Percentiles rank a stretch among this genome's conserved stretches.
phyloP scores from a whole-genome alignment of 2,113 vertebrate genomes.

The Ciconia boyciana region DNA sequence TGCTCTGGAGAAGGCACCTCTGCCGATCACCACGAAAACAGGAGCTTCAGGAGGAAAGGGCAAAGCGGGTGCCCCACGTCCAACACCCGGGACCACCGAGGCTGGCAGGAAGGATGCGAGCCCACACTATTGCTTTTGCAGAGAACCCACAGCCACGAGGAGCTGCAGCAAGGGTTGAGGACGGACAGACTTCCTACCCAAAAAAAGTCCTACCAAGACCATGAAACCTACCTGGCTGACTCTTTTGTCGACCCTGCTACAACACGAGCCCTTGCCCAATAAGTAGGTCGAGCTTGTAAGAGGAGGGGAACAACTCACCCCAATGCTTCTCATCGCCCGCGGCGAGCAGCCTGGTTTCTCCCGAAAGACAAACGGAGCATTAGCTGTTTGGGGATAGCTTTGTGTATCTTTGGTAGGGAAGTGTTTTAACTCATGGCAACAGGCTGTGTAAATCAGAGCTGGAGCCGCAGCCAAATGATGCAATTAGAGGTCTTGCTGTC shows the following conservation, averaged over 20 bases:
- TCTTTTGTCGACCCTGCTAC: not conserved
- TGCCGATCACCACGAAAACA: accelerated
- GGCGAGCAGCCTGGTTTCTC: not conserved
- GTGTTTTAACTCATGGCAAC: slow-evolving; percentile 49
- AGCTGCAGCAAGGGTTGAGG: not conserved
- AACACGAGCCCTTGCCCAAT: not conserved
- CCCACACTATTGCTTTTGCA: not conserved
- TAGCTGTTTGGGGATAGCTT: slow-evolving; percentile 17
- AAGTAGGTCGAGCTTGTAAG: not conserved
- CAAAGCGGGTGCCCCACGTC: not conserved
- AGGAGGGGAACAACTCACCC: not conserved
- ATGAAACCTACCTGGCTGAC: not conserved
- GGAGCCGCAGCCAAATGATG: slow-evolving; percentile 57
- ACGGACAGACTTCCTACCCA: not conserved
- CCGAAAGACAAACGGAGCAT: slow-evolving; percentile 10
- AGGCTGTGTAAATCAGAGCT: slow-evolving; percentile 55
- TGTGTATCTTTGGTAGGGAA: slow-evolving; percentile 22
- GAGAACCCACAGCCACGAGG: not conserved
- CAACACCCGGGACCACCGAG: not conserved
- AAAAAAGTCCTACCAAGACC: not conserved
- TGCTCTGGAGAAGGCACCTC: not conserved
- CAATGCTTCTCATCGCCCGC: not conserved
- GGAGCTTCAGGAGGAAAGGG: not conserved
- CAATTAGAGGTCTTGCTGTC: slow-evolving; percentile 65
- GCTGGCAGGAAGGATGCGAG: not conserved